These are phyloP conservation scores for Hirundo rustica DNA, from an alignment of 2,797 vertebrate genomes.

Conservation along the genomic window DNA sequence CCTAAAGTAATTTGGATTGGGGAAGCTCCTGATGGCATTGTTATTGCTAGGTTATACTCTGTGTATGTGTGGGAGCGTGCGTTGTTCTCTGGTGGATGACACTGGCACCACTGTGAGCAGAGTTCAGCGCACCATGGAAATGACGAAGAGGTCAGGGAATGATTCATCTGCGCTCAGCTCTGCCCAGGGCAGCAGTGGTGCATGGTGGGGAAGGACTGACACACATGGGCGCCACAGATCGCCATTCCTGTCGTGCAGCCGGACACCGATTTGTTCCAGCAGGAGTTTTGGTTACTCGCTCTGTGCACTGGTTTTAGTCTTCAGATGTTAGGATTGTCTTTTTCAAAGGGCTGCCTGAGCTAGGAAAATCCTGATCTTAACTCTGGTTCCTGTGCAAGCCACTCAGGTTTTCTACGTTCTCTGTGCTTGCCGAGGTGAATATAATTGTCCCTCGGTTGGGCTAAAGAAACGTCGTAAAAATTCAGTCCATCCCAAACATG, in stretches of 20 bases:
- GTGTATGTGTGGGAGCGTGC: accelerated
- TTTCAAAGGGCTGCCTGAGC: background rate
- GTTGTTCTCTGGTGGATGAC: background rate
- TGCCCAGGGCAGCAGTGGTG: accelerated
- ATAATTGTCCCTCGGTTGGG: background rate
- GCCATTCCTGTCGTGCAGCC: accelerated
- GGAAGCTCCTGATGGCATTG: accelerated
- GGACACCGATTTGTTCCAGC: background rate
- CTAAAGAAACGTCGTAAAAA: background rate
- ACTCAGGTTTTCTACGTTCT: background rate
- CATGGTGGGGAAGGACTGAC: background rate
- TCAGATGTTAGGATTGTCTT: background rate
- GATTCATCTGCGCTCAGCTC: background rate
- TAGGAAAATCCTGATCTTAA: background rate
- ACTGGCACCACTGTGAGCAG: background rate
- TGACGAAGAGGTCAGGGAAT: background rate
- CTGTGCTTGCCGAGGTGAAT: accelerated
- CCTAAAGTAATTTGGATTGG: background rate
- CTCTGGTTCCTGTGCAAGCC: background rate
- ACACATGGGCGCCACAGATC: accelerated
- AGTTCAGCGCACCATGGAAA: background rate
- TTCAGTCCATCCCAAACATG: background rate
- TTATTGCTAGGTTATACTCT: background rate
- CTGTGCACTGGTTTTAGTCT: background rate
- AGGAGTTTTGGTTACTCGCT: background rate